Conservation (phyloP, 2,888 invertebrate genomes). For the Netelia fuscicornis region DNA sequence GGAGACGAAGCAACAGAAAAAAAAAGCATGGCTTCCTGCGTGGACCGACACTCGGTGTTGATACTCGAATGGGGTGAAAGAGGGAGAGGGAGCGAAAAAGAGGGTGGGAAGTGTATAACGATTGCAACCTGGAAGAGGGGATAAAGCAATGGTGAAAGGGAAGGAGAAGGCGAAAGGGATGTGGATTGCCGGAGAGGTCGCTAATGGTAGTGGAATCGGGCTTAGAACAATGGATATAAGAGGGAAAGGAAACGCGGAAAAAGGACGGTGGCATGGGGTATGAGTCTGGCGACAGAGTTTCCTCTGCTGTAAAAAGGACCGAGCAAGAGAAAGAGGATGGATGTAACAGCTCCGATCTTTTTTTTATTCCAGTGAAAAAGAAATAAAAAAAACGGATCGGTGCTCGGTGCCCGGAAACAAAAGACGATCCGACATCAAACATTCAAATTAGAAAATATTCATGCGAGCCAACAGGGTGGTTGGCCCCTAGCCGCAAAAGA, state of each 20-base stretch:
- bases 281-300: conserved; percentile 55
- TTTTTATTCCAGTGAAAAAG: conserved; percentile 65
- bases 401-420: conserved; percentile 70
- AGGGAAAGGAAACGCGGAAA: conserved; percentile 72
- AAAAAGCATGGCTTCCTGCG: conserved; percentile 62
- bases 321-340: conserved; percentile 53
- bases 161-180: conserved; percentile 45
- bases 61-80: conserved; percentile 17
- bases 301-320: conserved; percentile 52
- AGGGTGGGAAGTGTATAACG: conserved; percentile 61
- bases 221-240: conserved; percentile 76
- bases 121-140: conserved; percentile 42
- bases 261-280: conserved; percentile 45
- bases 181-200: conserved; percentile 72
- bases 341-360: conserved; percentile 76
- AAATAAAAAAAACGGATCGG: not conserved
- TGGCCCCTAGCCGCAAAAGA: conserved; percentile 20
- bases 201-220: conserved; percentile 76
- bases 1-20: conserved; percentile 54
- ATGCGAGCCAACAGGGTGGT: conserved; percentile 28
- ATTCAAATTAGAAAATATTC: conserved; percentile 78
- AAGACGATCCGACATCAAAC: conserved; percentile 78
- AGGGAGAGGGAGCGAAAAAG: conserved; percentile 57
- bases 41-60: conserved; percentile 47
- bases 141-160: conserved; percentile 55